Evolutionary conservation across 1,140 invertebrate genomes (phyloP).

Genomic region (Drepana arcuata): DNA sequence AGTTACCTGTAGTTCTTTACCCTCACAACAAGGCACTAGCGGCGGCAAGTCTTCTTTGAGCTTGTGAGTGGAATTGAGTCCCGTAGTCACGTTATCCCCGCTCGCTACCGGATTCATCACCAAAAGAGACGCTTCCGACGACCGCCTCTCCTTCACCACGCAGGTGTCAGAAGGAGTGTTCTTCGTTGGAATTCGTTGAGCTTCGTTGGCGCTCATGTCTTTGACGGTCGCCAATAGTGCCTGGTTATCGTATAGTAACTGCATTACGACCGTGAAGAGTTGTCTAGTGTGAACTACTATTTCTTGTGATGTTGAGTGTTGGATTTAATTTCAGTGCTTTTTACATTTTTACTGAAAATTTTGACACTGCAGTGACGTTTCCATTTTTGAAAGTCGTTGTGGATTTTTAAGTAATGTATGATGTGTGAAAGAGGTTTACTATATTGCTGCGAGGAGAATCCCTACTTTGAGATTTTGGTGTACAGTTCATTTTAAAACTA

Average conservation of each 20-base stretch:
- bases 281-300: slow-evolving; percentile 12
- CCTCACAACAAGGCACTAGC: slow-evolving; percentile 56
- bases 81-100: slow-evolving; percentile 47
- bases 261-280: slow-evolving; percentile 43
- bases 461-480: too few species aligned
- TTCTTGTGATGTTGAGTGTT: slow-evolving; percentile 19
- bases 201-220: slow-evolving; percentile 29
- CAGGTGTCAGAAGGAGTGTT: slow-evolving; percentile 27
- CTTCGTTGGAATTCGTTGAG: too few species aligned
- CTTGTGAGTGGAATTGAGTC: slow-evolving; percentile 32
- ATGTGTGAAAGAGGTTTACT: too few species aligned
- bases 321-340: slow-evolving; percentile 19
- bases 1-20: slow-evolving; percentile 49
- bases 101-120: slow-evolving; percentile 58
- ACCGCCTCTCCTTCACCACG: slow-evolving; percentile 48
- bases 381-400: slow-evolving; percentile 34
- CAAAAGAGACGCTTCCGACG: slow-evolving; percentile 37
- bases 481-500: too few species aligned
- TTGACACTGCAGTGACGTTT: slow-evolving; percentile 35
- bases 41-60: slow-evolving; percentile 46
- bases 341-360: slow-evolving; percentile 38
- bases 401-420: too few species aligned
- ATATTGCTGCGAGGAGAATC: too few species aligned
- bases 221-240: slow-evolving; percentile 20
- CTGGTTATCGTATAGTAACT: slow-evolving; percentile 42